Percentiles rank a stretch among this genome's conserved stretches.
phyloP scores from a whole-genome alignment of 2,888 invertebrate genomes.

The Gasteruption jaculator region DNA sequence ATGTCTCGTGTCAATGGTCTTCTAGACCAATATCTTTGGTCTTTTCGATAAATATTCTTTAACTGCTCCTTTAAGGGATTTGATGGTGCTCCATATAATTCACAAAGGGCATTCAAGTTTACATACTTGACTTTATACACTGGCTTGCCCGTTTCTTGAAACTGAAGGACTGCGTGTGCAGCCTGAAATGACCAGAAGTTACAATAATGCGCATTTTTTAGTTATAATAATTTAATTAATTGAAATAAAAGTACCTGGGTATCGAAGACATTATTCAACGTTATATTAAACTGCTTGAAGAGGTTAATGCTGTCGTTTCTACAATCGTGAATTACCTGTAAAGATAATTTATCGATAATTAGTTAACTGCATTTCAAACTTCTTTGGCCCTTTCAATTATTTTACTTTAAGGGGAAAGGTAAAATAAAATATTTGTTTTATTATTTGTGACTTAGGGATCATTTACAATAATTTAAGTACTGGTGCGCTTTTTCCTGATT shows the following conservation, averaged over 20 bases:
- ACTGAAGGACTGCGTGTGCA: conserved; percentile 87
- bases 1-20: conserved; percentile 85
- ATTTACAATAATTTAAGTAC: no score
- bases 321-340: conserved; percentile 83
- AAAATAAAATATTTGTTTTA: no score
- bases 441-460: no score
- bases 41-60: conserved; percentile 78
- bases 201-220: no score
- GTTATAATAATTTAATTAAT: conserved; percentile 4
- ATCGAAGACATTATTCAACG: conserved; percentile 82
- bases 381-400: no score
- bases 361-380: no score
- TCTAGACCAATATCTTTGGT: conserved; percentile 86
- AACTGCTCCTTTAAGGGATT: conserved; percentile 90
- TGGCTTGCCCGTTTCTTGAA: conserved; percentile 84
- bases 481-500: no score
- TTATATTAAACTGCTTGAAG: conserved; percentile 79
- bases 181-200: conserved; percentile 58
- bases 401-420: no score
- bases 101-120: conserved; percentile 86
- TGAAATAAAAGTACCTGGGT: conserved; percentile 63
- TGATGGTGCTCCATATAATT: conserved; percentile 79
- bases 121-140: conserved; percentile 94
- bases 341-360: no score
- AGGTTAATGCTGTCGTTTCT: conserved; percentile 87